Conservation (phyloP, 2,888 invertebrate species). For the Lepidochitona cinerea region DNA sequence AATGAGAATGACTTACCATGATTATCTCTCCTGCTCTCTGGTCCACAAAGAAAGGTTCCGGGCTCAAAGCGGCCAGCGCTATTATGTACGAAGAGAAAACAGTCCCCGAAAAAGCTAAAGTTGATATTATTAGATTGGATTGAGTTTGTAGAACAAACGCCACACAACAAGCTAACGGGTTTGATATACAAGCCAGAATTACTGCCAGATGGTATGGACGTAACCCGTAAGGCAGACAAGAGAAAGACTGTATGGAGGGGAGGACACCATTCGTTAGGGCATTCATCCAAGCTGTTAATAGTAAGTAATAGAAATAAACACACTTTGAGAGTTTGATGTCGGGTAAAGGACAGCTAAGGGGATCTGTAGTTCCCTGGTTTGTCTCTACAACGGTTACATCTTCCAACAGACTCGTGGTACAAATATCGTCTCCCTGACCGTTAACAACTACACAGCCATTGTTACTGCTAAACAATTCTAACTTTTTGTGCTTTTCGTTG, state of each 20-base stretch:
- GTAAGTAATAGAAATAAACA: conserved; percentile 53
- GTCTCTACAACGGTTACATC: neutral
- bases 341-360: neutral
- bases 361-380: neutral
- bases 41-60: conserved; percentile 77
- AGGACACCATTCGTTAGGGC: conserved; percentile 84
- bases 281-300: conserved; percentile 75
- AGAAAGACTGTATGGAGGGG: conserved; percentile 85
- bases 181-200: conserved; percentile 83
- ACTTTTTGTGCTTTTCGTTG: neutral
- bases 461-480: neutral
- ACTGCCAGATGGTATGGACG: conserved; percentile 83
- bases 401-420: neutral
- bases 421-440: neutral
- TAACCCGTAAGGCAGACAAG: conserved; percentile 86
- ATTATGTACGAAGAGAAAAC: conserved; percentile 79
- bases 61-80: conserved; percentile 81
- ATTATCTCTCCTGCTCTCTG: conserved; percentile 76
- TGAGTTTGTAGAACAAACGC: conserved; percentile 73
- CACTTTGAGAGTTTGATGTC: neutral
- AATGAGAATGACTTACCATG: too few species aligned
- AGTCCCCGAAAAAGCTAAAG: conserved; percentile 68
- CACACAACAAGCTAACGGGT: conserved; percentile 81
- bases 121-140: conserved; percentile 36
- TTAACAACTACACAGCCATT: neutral